Conservation (phyloP, 2,888 invertebrate genomes). For the Drosophila infuscata region DNA sequence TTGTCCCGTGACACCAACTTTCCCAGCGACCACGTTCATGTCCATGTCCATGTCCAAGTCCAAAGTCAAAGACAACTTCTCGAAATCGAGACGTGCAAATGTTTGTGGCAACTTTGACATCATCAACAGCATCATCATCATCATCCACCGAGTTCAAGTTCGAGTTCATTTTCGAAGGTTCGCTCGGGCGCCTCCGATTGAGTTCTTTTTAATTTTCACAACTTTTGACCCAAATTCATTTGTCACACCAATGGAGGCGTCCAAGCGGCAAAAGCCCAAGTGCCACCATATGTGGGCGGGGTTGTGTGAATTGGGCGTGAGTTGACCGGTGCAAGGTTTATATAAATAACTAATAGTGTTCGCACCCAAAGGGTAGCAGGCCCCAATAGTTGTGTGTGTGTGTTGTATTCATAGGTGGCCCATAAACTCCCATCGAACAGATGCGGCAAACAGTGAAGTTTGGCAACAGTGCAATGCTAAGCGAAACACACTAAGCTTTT, state of each 20-base stretch:
- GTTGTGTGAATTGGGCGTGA: constrained; percentile 3
- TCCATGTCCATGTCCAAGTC: background rate
- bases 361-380: constrained; percentile 24
- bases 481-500: constrained; percentile 4
- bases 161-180: constrained; percentile 19
- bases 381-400: constrained; percentile 4
- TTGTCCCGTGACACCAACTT: constrained; percentile 37
- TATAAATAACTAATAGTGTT: constrained; percentile 72
- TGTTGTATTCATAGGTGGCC: constrained; percentile 35
- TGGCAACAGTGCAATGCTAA: constrained; percentile 19
- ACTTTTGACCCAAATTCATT: constrained; percentile 79
- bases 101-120: constrained; percentile 49
- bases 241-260: constrained; percentile 61
- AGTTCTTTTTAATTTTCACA: constrained; percentile 64
- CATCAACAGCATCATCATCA: constrained; percentile 22
- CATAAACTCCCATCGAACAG: constrained; percentile 44
- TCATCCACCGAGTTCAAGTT: constrained; percentile 13
- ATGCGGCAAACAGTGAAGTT: constrained; percentile 24
- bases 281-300: constrained; percentile 13
- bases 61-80: constrained; percentile 6
- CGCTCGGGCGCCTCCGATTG: constrained; percentile 25
- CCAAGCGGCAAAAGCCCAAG: constrained; percentile 59
- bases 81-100: constrained; percentile 49
- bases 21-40: background rate
- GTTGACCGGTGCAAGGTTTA: constrained; percentile 43